These are phyloP conservation scores for Barbus barbus DNA, from an alignment of 2,113 vertebrate genomes.

Conservation along the genomic window DNA sequence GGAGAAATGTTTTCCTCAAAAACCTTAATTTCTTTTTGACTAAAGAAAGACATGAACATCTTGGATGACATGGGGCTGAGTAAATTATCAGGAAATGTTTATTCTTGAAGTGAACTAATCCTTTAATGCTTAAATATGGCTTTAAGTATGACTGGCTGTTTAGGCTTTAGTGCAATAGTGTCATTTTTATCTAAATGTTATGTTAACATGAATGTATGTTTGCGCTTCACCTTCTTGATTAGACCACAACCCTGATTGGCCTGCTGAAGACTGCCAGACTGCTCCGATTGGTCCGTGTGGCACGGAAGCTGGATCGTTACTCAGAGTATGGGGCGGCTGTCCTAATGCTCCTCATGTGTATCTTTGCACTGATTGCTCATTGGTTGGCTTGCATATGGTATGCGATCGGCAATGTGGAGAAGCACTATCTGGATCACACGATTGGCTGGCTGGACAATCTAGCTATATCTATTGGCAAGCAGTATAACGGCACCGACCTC, in stretches of 20 bases:
- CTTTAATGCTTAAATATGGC: not conserved
- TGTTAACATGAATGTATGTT: not conserved
- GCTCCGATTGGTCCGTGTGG: constrained; percentile 92
- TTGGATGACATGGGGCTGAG: no score
- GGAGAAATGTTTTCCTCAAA: no score
- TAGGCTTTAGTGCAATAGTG: not conserved
- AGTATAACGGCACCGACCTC: constrained; percentile 94
- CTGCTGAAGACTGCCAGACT: constrained; percentile 95
- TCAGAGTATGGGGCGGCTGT: constrained; percentile 98
- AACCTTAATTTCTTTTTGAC: no score
- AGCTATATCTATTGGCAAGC: constrained; percentile 93
- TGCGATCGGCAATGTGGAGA: constrained; percentile 97
- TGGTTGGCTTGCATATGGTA: constrained; percentile 99
- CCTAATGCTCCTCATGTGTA: constrained; percentile 98
- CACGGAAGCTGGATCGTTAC: constrained; percentile 95
- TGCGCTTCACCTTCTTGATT: constrained; percentile 47
- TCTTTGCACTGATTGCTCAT: constrained; percentile 96
- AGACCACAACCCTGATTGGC: constrained; percentile 97
- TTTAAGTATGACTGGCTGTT: not conserved
- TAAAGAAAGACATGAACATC: no score
- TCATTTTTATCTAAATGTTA: not conserved
- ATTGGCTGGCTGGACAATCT: constrained; percentile 98
- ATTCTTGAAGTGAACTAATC: no score
- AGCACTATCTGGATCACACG: constrained; percentile 92
- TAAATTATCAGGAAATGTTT: no score